Conservation (phyloP, 2,113 vertebrate species). For the Colaptes auratus region DNA sequence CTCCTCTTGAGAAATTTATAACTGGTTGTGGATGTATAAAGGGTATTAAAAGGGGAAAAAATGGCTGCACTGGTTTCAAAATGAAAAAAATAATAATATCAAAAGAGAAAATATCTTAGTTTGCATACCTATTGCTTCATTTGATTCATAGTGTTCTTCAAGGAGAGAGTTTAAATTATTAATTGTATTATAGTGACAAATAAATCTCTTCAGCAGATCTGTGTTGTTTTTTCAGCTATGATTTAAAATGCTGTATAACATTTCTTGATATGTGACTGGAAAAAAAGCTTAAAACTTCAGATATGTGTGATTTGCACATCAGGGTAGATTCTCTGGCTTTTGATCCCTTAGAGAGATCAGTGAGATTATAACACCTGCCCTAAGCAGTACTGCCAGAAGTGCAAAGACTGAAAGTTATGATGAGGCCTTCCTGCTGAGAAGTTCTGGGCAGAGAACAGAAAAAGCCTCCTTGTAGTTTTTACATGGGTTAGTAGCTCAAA, state of each 20-base stretch:
- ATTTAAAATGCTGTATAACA: background rate
- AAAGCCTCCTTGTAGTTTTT: background rate
- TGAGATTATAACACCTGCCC: background rate
- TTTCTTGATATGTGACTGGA: background rate
- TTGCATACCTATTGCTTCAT: background rate
- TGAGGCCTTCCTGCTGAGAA: background rate
- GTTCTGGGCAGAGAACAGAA: background rate
- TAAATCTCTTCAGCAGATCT: background rate
- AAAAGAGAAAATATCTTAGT: no score
- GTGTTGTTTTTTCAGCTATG: background rate
- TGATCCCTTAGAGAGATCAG: background rate
- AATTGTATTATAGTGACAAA: background rate
- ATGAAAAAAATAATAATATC: no score
- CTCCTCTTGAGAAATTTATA: background rate
- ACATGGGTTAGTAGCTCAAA: background rate
- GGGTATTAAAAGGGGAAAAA: background rate
- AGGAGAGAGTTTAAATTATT: background rate
- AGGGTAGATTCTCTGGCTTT: background rate
- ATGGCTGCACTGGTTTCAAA: background rate
- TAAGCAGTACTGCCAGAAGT: background rate
- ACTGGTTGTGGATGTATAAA: no score
- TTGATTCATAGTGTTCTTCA: background rate
- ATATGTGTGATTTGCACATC: background rate
- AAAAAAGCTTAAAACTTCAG: background rate
- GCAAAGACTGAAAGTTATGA: background rate